Percentiles rank a stretch among this genome's conserved stretches.
Evolutionary conservation across 2,888 invertebrate species (phyloP).

Genomic region (Pediacus dermestoides): DNA sequence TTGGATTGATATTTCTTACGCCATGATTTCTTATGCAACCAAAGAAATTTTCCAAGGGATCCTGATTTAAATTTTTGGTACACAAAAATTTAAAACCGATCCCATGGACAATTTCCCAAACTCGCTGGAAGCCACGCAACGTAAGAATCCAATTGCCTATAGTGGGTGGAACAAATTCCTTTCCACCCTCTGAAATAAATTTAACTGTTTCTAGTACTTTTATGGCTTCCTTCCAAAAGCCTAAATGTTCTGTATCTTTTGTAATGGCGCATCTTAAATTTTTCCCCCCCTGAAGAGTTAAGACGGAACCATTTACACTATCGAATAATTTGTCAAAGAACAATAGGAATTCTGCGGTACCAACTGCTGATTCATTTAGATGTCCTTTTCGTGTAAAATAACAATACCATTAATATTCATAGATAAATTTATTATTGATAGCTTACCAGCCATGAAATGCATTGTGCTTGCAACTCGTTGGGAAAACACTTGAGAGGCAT

Average conservation of each 20-base stretch:
- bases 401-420: too few species aligned
- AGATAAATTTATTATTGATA: too few species aligned
- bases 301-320: slow-evolving; percentile 13
- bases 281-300: slow-evolving; percentile 7
- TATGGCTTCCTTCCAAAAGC: slow-evolving; percentile 14
- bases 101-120: too few species aligned
- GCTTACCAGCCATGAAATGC: too few species aligned
- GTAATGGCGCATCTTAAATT: slow-evolving; percentile 12
- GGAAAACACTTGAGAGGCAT: slow-evolving; percentile 15
- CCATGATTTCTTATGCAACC: slow-evolving; percentile 12
- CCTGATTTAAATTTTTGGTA: slow-evolving; percentile 15
- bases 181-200: slow-evolving; percentile 11
- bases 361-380: slow-evolving; percentile 14
- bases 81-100: slow-evolving; percentile 12
- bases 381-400: slow-evolving; percentile 6
- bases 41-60: slow-evolving; percentile 18
- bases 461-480: slow-evolving; percentile 13
- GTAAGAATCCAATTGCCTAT: slow-evolving; percentile 7
- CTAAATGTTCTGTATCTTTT: slow-evolving; percentile 9
- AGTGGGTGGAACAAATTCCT: too few species aligned
- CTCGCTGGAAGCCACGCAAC: slow-evolving; percentile 12
- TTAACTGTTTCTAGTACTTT: slow-evolving; percentile 9
- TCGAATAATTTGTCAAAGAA: slow-evolving; percentile 17
- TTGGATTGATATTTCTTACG: slow-evolving; percentile 17
- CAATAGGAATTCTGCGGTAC: slow-evolving; percentile 20